A percentile compares a stretch with the other conserved stretches of the same genome.
Conservation (phyloP, 1,140 invertebrate species). For the Anadara kagoshimensis region DNA sequence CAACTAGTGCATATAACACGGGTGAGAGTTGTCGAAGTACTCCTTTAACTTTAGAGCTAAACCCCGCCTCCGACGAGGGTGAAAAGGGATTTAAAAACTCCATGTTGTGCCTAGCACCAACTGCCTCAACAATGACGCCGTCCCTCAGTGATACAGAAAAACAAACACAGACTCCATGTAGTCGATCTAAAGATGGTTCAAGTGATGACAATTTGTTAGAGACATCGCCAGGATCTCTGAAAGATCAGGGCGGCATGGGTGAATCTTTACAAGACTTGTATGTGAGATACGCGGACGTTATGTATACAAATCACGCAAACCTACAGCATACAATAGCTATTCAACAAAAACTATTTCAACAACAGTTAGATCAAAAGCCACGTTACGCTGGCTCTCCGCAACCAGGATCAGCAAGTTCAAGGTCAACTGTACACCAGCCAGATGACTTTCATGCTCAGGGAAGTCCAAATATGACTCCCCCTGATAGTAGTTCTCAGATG, state of each 20-base stretch:
- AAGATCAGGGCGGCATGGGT: conserved; percentile 52
- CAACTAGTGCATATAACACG: conserved; percentile 84
- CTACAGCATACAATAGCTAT: conserved; percentile 83
- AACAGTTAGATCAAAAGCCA: conserved; percentile 71
- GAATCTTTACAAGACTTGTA: conserved; percentile 71
- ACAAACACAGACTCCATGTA: conserved; percentile 68
- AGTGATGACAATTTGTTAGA: conserved; percentile 53
- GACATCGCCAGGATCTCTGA: conserved; percentile 22
- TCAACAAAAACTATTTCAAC: conserved; percentile 82
- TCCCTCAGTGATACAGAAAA: conserved; percentile 68
- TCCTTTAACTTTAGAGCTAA: conserved; percentile 78
- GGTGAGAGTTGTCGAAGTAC: conserved; percentile 84
- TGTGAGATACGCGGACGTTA: conserved; percentile 73
- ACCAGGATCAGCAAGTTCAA: conserved; percentile 30
- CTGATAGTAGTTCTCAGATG: conserved; percentile 75
- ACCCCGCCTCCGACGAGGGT: conserved; percentile 70
- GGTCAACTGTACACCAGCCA: conserved; percentile 33
- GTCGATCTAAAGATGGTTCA: conserved; percentile 49
- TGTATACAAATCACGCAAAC: conserved; percentile 85
- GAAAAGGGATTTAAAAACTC: conserved; percentile 68
- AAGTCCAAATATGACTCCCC: conserved; percentile 48
- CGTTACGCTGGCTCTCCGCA: conserved; percentile 41
- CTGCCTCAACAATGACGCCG: conserved; percentile 42
- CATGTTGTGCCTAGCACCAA: conserved; percentile 67
- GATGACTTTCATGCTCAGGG: conserved; percentile 4